Evolutionary conservation across 2,888 invertebrate species (phyloP).

Genomic region (Gastrophysa polygoni): DNA sequence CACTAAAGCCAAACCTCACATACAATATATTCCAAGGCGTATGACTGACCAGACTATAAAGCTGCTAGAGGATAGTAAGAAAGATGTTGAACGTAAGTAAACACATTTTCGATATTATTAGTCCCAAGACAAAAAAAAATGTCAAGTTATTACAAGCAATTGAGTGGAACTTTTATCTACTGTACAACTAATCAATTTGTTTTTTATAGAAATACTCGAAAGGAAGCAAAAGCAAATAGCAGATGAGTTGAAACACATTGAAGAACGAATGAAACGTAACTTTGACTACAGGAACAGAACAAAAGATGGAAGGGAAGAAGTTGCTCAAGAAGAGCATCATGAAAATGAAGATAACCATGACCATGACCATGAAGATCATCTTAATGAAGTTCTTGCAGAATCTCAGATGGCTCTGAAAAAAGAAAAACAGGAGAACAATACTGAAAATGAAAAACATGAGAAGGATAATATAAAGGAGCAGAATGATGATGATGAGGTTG

Average conservation of each 20-base stretch:
- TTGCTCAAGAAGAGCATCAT: conserved; percentile 7
- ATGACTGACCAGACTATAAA: conserved; percentile 73
- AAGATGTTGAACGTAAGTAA: conserved; percentile 68
- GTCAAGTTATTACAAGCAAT: too few relatives aligned
- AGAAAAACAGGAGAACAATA: not conserved
- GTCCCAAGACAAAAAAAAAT: too few relatives aligned
- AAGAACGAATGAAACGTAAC: conserved; percentile 60
- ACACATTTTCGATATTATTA: too few relatives aligned
- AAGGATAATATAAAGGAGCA: conserved; percentile 1
- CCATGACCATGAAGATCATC: conserved; percentile 13
- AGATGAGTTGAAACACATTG: conserved; percentile 69
- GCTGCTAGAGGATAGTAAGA: conserved; percentile 68
- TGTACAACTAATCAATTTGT: conserved; percentile 3
- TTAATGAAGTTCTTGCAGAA: conserved; percentile 8
- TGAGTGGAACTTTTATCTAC: too few relatives aligned
- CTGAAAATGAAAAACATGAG: not conserved
- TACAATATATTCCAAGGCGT: conserved; percentile 87
- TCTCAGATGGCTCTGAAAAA: conserved; percentile 8
- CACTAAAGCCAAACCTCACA: conserved; percentile 83
- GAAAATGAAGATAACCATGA: conserved; percentile 14
- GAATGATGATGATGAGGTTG: not conserved
- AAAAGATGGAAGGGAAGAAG: conserved; percentile 23
- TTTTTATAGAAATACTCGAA: conserved; percentile 65
- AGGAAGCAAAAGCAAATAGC: conserved; percentile 68
- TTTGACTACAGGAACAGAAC: conserved; percentile 46